Evolutionary conservation across 2,888 invertebrate genomes (phyloP).

Genomic region (Timema cristinae): DNA sequence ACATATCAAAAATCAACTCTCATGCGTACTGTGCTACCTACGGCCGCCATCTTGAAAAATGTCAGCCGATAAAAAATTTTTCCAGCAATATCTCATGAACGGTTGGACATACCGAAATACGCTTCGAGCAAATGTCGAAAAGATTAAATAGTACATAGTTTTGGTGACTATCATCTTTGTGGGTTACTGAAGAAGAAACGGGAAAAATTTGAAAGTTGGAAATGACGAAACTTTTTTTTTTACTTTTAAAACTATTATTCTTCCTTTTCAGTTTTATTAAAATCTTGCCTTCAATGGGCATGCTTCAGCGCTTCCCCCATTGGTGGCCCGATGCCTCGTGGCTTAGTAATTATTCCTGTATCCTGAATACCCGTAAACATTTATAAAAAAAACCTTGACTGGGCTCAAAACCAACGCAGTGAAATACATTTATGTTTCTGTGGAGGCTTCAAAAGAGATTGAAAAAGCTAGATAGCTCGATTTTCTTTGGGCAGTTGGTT

Average conservation of each 20-base stretch:
- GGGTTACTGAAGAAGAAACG: neutral
- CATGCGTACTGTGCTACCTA: neutral
- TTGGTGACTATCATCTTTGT: neutral
- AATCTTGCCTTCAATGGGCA: too few species aligned
- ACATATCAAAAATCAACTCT: constrained; percentile 6
- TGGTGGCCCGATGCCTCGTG: too few species aligned
- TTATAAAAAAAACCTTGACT: neutral
- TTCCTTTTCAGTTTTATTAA: too few species aligned
- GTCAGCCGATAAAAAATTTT: neutral
- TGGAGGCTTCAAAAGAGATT: neutral
- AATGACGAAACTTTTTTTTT: too few species aligned
- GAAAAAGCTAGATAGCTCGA: neutral
- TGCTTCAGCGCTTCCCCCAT: too few species aligned
- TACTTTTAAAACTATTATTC: too few species aligned
- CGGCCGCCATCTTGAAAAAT: constrained; percentile 4
- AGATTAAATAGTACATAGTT: neutral
- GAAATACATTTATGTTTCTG: neutral
- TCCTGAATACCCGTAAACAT: neutral
- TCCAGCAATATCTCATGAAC: neutral
- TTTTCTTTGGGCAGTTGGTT: neutral
- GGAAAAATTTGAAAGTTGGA: too few species aligned
- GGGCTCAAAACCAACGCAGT: neutral
- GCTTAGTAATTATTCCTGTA: too few species aligned
- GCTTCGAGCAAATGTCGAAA: neutral
- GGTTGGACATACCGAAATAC: neutral